Evolutionary conservation across 2,113 vertebrate genomes (phyloP).

Genomic region (Corythornis cristatus): DNA sequence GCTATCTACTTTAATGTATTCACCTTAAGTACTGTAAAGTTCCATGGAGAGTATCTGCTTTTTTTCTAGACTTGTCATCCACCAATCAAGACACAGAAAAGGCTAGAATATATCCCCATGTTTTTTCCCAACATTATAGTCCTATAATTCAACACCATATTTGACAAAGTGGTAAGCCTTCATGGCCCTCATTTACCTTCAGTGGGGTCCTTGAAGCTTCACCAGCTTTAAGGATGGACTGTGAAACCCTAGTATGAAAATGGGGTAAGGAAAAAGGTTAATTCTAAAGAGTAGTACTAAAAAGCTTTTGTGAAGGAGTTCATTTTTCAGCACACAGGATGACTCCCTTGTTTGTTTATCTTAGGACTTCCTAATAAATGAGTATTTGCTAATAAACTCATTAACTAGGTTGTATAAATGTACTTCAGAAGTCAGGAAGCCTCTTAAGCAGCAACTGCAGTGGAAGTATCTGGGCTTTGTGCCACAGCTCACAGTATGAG

Average conservation of each 20-base stretch:
- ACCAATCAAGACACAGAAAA: background rate
- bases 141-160: background rate
- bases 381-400: background rate
- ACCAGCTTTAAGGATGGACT: background rate
- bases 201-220: background rate
- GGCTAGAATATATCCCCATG: background rate
- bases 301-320: background rate
- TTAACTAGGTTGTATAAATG: background rate
- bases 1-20: background rate
- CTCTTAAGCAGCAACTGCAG: background rate
- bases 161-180: background rate
- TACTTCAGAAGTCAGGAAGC: background rate
- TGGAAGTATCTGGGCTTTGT: background rate
- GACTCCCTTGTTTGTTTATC: background rate
- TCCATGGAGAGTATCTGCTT: background rate
- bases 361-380: background rate
- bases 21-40: background rate
- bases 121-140: background rate
- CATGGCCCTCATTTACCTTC: background rate
- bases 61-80: background rate
- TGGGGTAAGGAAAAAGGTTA: background rate
- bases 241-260: background rate
- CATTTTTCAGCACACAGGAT: background rate
- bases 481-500: background rate
- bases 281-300: background rate